A percentile compares a stretch with the other conserved stretches of the same genome.
phyloP scores from a whole-genome alignment of 2,888 invertebrate species.

The Metopia argyrocephala region DNA sequence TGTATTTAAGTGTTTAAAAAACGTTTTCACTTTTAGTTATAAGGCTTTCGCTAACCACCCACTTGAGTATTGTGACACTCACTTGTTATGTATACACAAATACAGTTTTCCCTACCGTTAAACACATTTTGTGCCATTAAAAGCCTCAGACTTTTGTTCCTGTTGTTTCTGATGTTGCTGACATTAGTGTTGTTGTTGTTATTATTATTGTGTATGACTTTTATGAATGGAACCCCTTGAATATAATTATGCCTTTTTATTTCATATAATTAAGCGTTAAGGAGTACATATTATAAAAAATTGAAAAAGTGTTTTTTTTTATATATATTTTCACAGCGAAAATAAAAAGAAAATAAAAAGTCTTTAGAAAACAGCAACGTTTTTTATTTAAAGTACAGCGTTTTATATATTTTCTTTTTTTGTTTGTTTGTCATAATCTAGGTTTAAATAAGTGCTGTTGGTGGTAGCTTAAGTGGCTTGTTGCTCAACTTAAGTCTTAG shows the following conservation, averaged over 20 bases:
- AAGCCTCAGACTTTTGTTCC: neutral
- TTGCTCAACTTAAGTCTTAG: constrained; percentile 40
- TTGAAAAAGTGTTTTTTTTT: neutral
- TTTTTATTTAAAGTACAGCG: constrained; percentile 24
- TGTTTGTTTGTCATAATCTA: constrained; percentile 36
- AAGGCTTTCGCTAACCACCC: neutral
- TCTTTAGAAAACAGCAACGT: constrained; percentile 8
- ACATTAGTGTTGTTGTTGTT: neutral
- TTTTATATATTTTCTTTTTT: neutral
- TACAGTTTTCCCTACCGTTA: neutral
- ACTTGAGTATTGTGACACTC: neutral
- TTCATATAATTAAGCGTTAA: constrained; percentile 56
- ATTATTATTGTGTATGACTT: constrained; percentile 5
- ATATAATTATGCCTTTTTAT: constrained; percentile 57
- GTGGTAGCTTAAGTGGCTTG: constrained; percentile 61
- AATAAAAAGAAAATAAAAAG: neutral
- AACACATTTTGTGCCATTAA: neutral
- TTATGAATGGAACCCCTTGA: constrained; percentile 52
- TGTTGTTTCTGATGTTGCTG: constrained; percentile 65
- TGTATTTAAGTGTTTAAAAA: neutral
- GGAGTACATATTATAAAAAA: constrained; percentile 27
- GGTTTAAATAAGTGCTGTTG: constrained; percentile 48
- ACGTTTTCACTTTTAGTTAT: neutral
- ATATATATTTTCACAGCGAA: neutral
- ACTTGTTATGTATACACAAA: neutral